These are phyloP conservation scores for Brachionus rubens DNA, from an alignment of 1,140 invertebrate species.

Conservation along the genomic window DNA sequence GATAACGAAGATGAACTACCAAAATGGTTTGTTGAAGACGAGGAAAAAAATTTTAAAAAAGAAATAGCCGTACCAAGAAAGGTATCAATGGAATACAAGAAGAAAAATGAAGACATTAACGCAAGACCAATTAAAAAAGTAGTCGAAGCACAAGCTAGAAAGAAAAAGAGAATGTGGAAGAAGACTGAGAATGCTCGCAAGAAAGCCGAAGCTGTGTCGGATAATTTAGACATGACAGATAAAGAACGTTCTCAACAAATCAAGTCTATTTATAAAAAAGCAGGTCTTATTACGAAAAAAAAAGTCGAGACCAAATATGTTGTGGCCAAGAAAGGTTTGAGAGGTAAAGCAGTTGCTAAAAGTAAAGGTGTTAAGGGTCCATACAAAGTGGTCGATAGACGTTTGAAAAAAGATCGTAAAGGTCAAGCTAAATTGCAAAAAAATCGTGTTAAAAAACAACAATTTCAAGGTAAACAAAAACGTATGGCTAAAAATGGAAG, in stretches of 20 bases:
- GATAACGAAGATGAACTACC: conserved; percentile 76
- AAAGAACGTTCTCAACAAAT: conserved; percentile 87
- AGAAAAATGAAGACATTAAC: conserved; percentile 78
- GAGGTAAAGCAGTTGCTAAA: conserved; percentile 66
- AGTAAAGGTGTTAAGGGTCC: conserved; percentile 83
- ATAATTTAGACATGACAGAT: conserved; percentile 81
- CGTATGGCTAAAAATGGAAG: conserved; percentile 10
- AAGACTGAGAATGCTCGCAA: conserved; percentile 90
- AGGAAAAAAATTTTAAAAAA: conserved; percentile 81
- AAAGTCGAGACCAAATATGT: conserved; percentile 84
- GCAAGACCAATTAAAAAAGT: conserved; percentile 94
- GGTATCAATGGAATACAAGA: conserved; percentile 63
- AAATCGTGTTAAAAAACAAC: neutral
- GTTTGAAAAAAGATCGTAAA: conserved; percentile 89
- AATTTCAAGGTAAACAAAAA: conserved; percentile 7
- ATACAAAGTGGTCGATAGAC: conserved; percentile 87
- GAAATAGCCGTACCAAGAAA: conserved; percentile 73
- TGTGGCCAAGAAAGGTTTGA: conserved; percentile 80
- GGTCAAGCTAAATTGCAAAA: conserved; percentile 56
- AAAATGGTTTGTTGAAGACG: conserved; percentile 92
- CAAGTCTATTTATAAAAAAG: conserved; percentile 83
- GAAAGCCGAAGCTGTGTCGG: conserved; percentile 83
- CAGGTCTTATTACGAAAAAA: conserved; percentile 70
- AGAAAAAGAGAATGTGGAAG: conserved; percentile 80
- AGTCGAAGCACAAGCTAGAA: conserved; percentile 92